Evolutionary conservation across 2,113 vertebrate genomes (phyloP).

Genomic region (Fulica atra): DNA sequence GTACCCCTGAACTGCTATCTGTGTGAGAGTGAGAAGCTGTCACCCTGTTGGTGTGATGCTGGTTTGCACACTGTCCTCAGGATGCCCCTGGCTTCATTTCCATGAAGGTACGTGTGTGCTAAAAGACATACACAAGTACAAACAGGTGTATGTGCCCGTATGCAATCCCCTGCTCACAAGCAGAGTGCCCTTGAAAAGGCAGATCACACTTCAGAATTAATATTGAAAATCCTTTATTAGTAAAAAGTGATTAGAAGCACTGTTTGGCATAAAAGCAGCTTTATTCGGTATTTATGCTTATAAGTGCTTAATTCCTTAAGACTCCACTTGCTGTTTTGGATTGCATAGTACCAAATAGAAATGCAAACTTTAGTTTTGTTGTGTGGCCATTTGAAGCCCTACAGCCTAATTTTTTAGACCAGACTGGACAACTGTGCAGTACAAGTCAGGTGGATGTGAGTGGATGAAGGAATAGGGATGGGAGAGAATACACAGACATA

Average conservation of each 20-base stretch:
- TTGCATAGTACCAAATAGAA: neutral
- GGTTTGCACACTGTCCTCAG: neutral
- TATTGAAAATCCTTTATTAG: neutral
- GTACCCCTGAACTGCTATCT: neutral
- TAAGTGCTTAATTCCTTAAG: neutral
- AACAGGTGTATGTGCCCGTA: neutral
- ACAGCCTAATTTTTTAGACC: neutral
- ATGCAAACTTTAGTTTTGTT: neutral
- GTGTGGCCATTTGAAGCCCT: neutral
- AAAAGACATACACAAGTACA: neutral
- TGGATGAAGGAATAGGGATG: neutral
- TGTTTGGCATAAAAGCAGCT: neutral
- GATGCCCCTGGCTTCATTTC: neutral
- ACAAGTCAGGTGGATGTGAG: neutral
- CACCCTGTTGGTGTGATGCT: accelerated
- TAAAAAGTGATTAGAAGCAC: neutral
- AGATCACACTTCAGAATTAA: neutral
- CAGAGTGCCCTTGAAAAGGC: neutral
- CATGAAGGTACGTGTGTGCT: neutral
- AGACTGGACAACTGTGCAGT: neutral
- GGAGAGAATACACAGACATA: neutral
- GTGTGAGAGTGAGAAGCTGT: neutral
- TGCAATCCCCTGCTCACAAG: neutral
- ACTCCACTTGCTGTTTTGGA: neutral
- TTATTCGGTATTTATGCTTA: neutral